Percentiles rank a stretch among this genome's conserved stretches.
phyloP scores from a whole-genome alignment of 1,140 invertebrate species.

The Muscidifurax raptorellus region DNA sequence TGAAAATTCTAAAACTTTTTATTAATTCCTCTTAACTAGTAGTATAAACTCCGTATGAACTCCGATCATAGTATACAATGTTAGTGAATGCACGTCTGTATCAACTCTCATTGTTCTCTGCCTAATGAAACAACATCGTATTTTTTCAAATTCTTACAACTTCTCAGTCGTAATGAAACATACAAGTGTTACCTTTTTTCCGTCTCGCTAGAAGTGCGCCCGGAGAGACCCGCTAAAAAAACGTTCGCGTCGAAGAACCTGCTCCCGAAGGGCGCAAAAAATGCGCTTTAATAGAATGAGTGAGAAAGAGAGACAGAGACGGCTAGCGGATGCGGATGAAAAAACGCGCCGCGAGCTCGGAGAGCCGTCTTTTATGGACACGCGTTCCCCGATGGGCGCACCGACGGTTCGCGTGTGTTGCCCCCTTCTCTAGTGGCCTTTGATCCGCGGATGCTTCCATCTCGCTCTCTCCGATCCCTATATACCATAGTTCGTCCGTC shows the following conservation, averaged over 20 bases:
- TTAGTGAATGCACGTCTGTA: too few relatives aligned
- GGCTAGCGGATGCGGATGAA: not conserved
- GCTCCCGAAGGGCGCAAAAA: conserved; percentile 2
- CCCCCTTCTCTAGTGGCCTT: not conserved
- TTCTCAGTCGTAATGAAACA: not conserved
- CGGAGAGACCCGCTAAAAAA: not conserved
- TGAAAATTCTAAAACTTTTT: too few relatives aligned
- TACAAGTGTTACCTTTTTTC: conserved; percentile 15
- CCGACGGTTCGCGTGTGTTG: not conserved
- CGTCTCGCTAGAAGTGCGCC: not conserved
- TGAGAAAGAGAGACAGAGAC: conserved; percentile 3
- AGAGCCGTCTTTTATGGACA: conserved; percentile 5
- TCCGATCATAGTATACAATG: too few relatives aligned
- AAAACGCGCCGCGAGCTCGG: not conserved
- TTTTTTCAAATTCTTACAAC: conserved; percentile 13
- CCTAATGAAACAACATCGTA: not conserved
- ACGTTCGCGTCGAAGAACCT: conserved; percentile 26
- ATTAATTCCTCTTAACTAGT: not conserved
- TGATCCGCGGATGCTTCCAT: not conserved
- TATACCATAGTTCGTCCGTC: not conserved
- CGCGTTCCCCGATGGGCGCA: not conserved
- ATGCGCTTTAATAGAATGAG: conserved; percentile 10
- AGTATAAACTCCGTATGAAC: too few relatives aligned
- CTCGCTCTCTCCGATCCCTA: not conserved
- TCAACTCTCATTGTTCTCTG: not conserved